These are phyloP conservation scores for Agrochola circellaris DNA, from an alignment of 2,888 invertebrate species.

Conservation along the genomic window DNA sequence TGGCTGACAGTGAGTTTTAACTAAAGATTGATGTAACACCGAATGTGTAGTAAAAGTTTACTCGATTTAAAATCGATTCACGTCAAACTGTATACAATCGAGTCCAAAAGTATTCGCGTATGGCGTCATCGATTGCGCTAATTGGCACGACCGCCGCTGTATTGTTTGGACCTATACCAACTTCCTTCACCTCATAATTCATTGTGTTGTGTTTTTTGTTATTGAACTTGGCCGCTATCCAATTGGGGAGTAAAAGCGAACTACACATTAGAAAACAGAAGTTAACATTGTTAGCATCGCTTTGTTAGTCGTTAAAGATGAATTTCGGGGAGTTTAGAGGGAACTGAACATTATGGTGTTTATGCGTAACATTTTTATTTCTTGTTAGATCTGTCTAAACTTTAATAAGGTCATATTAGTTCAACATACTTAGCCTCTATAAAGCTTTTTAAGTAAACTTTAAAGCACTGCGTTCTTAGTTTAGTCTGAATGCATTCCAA, in stretches of 20 bases:
- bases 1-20: conserved; percentile 24
- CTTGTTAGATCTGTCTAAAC: neutral
- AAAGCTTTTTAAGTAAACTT: neutral
- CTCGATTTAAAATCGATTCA: conserved; percentile 42
- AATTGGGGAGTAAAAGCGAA: conserved; percentile 52
- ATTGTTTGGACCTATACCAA: conserved; percentile 68
- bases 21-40: conserved; percentile 45
- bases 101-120: conserved; percentile 49
- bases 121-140: conserved; percentile 57
- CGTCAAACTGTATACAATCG: conserved; percentile 41
- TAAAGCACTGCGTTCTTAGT: neutral
- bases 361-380: neutral
- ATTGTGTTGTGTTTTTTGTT: conserved; percentile 60
- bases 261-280: conserved; percentile 44
- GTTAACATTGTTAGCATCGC: conserved; percentile 36
- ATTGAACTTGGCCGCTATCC: conserved; percentile 63
- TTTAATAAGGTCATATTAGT: neutral
- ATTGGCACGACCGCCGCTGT: conserved; percentile 56
- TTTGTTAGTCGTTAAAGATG: conserved; percentile 29
- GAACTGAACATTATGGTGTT: neutral
- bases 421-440: neutral
- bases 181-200: conserved; percentile 66
- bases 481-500: neutral
- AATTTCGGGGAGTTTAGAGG: neutral
- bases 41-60: conserved; percentile 36